Evolutionary conservation across 2,888 invertebrate species (phyloP).

Genomic region (Tortrix viridana): DNA sequence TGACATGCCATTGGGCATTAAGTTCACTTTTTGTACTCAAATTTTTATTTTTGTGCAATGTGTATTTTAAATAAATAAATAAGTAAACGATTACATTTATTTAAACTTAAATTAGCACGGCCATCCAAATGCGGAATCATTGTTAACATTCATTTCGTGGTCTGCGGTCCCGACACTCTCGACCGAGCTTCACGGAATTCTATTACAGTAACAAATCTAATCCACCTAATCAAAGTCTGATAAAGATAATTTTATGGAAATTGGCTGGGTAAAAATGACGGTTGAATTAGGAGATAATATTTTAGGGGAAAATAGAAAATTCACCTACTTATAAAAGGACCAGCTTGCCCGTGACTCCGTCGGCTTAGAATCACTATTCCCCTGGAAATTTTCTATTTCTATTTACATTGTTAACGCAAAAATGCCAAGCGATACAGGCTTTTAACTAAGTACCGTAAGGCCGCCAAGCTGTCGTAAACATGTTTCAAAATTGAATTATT

Average conservation of each 20-base stretch:
- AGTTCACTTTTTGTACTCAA: too few relatives aligned
- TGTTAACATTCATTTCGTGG: slow-evolving; percentile 23
- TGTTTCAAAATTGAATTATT: slow-evolving; percentile 22
- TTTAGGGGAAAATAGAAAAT: too few relatives aligned
- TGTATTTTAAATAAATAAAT: too few relatives aligned
- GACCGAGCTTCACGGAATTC: slow-evolving; percentile 4
- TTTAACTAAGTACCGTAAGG: slow-evolving; percentile 10
- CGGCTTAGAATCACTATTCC: too few relatives aligned
- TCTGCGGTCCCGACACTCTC: slow-evolving; percentile 9
- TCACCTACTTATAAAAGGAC: too few relatives aligned
- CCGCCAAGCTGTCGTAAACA: slow-evolving; percentile 6
- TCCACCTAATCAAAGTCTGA: slow-evolving; percentile 19
- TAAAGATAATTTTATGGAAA: slow-evolving; percentile 15
- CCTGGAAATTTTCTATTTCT: too few relatives aligned
- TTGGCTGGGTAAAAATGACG: slow-evolving; percentile 4
- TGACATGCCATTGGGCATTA: too few relatives aligned
- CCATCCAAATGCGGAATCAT: slow-evolving; percentile 1
- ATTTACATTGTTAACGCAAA: slow-evolving; percentile 10
- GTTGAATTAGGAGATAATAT: not conserved
- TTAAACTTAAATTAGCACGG: too few relatives aligned
- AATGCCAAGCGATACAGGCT: slow-evolving; percentile 4
- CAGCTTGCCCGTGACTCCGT: too few relatives aligned
- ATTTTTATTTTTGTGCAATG: too few relatives aligned
- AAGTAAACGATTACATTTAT: too few relatives aligned
- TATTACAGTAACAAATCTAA: slow-evolving; percentile 21